Base-by-base conservation (phyloP, 2,888 invertebrate species). In the Drosophila monieri region DNA sequence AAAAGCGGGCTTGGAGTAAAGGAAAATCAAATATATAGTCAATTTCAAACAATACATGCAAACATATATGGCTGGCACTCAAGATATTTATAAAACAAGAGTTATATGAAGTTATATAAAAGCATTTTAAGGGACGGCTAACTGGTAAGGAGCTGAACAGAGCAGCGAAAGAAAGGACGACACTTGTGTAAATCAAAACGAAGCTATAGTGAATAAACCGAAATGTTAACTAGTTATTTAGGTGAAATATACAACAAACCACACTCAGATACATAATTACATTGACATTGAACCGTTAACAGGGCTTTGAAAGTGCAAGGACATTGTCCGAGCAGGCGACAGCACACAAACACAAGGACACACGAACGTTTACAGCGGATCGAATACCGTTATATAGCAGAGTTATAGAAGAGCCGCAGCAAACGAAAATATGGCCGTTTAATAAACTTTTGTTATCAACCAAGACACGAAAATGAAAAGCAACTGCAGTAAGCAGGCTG, bases 191-290 rank as follows among this genome's bases (percentile, higher is more conserved):
- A 87, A 79, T 78, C 84, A 88, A 76, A 83, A 80, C 74, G 80
- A 83, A 74, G 71, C 68, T 74, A 70, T 73, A 64, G 72, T 71
- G 75, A 77, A 78, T 76, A 76, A 88, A 85, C 80, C 72, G 51
- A 87, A 89, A 89, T 90, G 90, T 90, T 90, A 90, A 90, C 90
- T 90, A 90, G 90, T 90, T 90, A 89, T 90, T 90, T 90, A 90
- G 90, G 90, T 89, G 89, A 90, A 88, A 90, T 90, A 90, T 89
- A 90, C 89, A 90, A 88, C 76, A 88, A 81, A 72, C 80, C 78
- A 88, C 78, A 85, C 74, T 74, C 78, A 80, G 66, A 81, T 77
- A 79, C 27, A 58, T 32, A 43, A 49, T 18, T 62, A 77, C 74
- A 66, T 76, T 69, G 41, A 61, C 61, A 77, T 84, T 67, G 59